A percentile compares a stretch with the other conserved stretches of the same genome.
phyloP scores from a whole-genome alignment of 2,797 vertebrate species.

The Alcedo atthis region DNA sequence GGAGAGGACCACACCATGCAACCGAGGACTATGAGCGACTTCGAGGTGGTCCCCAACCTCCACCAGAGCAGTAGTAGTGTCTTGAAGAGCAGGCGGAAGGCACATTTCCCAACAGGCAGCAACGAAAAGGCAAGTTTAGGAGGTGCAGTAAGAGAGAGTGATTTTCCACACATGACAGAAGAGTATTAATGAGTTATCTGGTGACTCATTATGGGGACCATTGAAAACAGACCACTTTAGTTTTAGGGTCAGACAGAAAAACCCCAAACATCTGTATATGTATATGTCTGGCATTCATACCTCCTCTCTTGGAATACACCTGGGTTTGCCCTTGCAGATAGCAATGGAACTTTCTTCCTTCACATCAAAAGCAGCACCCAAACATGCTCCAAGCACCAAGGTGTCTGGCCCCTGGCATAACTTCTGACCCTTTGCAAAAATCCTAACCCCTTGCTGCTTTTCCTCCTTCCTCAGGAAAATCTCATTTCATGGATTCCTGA shows the following conservation, averaged over 20 bases:
- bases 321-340: neutral
- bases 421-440: neutral
- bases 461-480: slow-evolving; percentile 62
- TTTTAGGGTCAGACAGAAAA: neutral
- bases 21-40: slow-evolving; percentile 38
- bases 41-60: slow-evolving; percentile 68
- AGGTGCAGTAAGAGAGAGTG: neutral
- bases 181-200: accelerated
- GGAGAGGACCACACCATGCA: neutral
- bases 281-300: neutral
- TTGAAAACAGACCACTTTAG: neutral
- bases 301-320: neutral
- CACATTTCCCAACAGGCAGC: neutral
- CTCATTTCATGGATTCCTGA: slow-evolving; percentile 84
- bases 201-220: neutral
- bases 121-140: slow-evolving; percentile 72
- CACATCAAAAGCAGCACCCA: neutral
- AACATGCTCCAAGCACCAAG: neutral
- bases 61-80: slow-evolving; percentile 62
- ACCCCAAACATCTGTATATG: neutral
- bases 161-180: accelerated
- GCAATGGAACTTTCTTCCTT: accelerated
- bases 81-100: slow-evolving; percentile 45
- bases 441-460: neutral
- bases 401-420: neutral